Conservation (phyloP, 2,888 invertebrate species). For the Lymantria dispar region DNA sequence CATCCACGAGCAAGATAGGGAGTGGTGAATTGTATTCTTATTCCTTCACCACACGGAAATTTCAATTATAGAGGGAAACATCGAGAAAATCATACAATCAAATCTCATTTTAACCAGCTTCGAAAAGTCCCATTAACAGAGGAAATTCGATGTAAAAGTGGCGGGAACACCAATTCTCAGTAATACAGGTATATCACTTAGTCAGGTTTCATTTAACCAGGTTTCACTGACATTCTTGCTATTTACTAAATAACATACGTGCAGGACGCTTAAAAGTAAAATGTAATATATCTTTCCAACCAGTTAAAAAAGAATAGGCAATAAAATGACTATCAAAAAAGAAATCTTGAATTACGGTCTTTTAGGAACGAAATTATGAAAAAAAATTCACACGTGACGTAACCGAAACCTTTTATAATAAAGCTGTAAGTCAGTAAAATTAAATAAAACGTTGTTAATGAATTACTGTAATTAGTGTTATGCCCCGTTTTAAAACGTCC, state of each 20-base stretch:
- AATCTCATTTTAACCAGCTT: no score
- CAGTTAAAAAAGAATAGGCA: conserved; percentile 16
- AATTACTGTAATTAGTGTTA: conserved; percentile 33
- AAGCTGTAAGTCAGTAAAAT: conserved; percentile 17
- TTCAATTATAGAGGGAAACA: no score
- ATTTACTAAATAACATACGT: not conserved
- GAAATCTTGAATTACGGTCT: conserved; percentile 26
- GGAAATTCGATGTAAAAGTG: no score
- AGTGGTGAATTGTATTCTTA: no score
- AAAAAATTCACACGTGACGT: conserved; percentile 29
- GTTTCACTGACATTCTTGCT: no score
- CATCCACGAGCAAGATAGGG: no score
- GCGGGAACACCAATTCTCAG: no score
- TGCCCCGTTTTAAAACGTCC: conserved; percentile 26
- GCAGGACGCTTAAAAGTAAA: conserved; percentile 5
- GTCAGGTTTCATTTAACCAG: no score
- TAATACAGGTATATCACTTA: no score
- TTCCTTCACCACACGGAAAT: no score
- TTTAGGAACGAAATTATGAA: conserved; percentile 11
- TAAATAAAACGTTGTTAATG: conserved; percentile 30
- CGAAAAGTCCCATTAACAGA: no score
- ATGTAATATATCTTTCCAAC: conserved; percentile 3
- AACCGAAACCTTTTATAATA: conserved; percentile 25
- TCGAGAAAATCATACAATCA: no score
- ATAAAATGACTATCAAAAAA: conserved; percentile 19